phyloP scores from a whole-genome alignment of 2,888 invertebrate genomes.

The Scaptomyza reducta region DNA sequence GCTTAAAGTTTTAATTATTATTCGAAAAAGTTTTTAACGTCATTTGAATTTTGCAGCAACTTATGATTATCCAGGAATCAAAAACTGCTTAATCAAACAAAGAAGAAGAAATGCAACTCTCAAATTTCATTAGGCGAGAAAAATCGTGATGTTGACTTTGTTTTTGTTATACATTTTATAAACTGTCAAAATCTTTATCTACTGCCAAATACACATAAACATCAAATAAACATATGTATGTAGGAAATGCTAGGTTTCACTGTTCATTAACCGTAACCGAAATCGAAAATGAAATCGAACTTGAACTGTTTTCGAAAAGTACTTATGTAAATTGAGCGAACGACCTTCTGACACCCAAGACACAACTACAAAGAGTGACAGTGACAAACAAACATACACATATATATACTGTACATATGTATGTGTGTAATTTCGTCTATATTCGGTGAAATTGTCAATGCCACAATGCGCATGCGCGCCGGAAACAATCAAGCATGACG shows the following conservation, averaged over 20 bases:
- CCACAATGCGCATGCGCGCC: constrained; percentile 47
- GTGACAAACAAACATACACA: constrained; percentile 34
- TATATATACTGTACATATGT: neutral
- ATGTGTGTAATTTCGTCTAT: neutral
- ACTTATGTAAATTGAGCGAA: constrained; percentile 50
- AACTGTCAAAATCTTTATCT: neutral
- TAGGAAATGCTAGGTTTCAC: neutral
- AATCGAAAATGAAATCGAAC: constrained; percentile 7
- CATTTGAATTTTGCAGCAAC: neutral
- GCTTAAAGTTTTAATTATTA: too few species aligned
- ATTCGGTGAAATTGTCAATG: constrained; percentile 47
- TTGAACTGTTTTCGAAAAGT: constrained; percentile 24
- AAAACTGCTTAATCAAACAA: neutral
- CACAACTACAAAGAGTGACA: constrained; percentile 35
- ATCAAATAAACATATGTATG: neutral
- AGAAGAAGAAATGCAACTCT: neutral
- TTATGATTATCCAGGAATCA: neutral
- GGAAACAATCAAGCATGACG: constrained; percentile 54
- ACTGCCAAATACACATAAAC: neutral
- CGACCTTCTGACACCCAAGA: constrained; percentile 57
- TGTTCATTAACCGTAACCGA: neutral
- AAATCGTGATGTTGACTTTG: neutral
- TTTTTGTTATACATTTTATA: neutral
- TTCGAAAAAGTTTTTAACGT: too few species aligned
- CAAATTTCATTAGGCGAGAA: neutral